Evolutionary conservation across 2,113 vertebrate species (phyloP), one percentile per base, ranked within the genome.

Genomic region (Perccottus glenii): DNA sequence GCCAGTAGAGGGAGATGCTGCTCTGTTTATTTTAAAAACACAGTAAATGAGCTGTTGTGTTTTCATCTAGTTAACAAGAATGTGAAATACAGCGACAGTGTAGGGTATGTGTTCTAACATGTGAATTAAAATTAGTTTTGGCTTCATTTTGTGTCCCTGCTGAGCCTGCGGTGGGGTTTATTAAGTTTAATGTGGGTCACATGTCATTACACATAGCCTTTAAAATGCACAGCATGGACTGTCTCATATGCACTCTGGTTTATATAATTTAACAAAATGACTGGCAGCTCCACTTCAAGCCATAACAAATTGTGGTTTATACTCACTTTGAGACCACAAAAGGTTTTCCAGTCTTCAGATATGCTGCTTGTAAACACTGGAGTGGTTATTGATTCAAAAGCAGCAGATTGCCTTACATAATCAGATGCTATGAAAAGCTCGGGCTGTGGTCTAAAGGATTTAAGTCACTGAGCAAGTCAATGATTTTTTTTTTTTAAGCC

Each of bases 351-450:
- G 53, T 51, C 64, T 64, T 66, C 68, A 81, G 38, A 81, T 74
- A 61, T 71, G 82, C 84, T 81, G 64, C 86, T 83, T 82, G 77
- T 87, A 88, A 87, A 88, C 80, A 85, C 69, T 48, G 77, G 70
- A 84, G 81, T 67, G 71, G 80, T 73, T 86, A 86, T 88, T 85
- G 88, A 90, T 87, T 87, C 80, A 87, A 84, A 81, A 78, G 82
- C 78, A 44, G 73, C 81, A 84, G 81, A 86, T 87, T 84, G 75
- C 42, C 64, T 76, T 71, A 73, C 59, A 75, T 77, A 73, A 78
- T 77, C 73, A 70, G 49, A 74, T 57, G 63, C 63, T 67, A 69
- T 52, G 62, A 57, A 64, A 58, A 69, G 67, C 66, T 81, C 68
- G 55, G 72, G 52, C 73, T 81, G 76, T 48, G 66, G 67, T 75